Conservation (phyloP, 2,113 vertebrate species). For the Ochotona princeps region DNA sequence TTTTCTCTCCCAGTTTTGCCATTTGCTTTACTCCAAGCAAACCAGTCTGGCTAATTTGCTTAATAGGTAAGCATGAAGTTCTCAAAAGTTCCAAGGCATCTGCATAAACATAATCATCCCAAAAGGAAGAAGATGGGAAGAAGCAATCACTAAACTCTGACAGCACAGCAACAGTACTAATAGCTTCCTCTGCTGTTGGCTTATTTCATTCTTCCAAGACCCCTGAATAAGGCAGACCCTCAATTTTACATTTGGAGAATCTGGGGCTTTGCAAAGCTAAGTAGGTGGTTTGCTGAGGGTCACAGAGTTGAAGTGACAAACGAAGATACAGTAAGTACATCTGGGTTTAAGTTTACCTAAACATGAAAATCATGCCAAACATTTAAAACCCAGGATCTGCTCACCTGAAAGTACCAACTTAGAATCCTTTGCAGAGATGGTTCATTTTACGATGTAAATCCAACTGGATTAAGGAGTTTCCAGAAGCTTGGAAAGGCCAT, state of each 20-base stretch:
- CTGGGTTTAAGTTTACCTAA: neutral
- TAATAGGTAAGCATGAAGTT: neutral
- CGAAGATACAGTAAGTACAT: neutral
- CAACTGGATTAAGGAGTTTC: no score
- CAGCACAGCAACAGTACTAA: neutral
- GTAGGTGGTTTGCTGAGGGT: neutral
- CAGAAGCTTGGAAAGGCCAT: no score
- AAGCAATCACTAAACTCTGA: neutral
- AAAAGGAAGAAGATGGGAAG: neutral
- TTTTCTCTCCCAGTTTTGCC: neutral
- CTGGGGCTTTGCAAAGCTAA: neutral
- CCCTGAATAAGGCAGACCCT: neutral
- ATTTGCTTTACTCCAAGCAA: neutral
- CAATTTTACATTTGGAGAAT: conserved; percentile 17
- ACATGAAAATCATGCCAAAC: neutral
- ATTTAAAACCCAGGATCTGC: neutral
- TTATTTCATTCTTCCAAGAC: neutral
- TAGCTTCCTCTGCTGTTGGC: neutral
- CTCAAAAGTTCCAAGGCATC: neutral
- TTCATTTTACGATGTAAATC: no score
- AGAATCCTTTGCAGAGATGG: no score
- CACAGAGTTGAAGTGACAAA: neutral
- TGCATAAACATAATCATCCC: neutral
- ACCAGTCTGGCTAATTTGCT: neutral
- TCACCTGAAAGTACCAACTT: neutral